phyloP scores from a whole-genome alignment of 2,113 vertebrate species.

The Bufo bufo region DNA sequence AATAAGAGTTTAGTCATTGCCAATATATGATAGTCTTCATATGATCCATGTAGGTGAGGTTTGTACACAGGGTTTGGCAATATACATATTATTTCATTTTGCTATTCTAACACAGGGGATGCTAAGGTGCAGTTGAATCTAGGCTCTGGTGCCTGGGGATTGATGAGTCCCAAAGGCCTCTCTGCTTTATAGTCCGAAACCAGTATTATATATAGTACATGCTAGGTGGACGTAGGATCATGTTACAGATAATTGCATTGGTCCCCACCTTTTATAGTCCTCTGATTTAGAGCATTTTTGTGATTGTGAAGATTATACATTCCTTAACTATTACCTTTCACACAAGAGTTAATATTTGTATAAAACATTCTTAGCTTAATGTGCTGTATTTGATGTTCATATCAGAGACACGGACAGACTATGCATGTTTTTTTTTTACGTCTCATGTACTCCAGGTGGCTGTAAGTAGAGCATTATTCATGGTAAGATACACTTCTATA shows the following conservation, averaged over 20 bases:
- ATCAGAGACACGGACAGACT: neutral
- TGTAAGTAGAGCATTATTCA: constrained; percentile 50
- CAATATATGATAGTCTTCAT: neutral
- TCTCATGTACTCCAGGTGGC: constrained; percentile 34
- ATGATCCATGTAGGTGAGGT: no score
- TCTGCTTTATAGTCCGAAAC: neutral
- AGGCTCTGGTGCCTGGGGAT: neutral
- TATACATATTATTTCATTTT: no score
- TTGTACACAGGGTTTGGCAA: no score
- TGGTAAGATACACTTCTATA: constrained; percentile 45
- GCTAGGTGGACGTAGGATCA: neutral
- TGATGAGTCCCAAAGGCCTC: neutral
- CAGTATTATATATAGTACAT: neutral
- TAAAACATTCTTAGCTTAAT: neutral
- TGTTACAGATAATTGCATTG: neutral
- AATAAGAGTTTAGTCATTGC: neutral
- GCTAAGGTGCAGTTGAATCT: neutral
- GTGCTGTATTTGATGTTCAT: neutral
- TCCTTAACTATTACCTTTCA: neutral
- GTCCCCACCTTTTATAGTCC: neutral
- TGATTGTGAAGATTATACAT: neutral
- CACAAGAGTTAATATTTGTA: neutral
- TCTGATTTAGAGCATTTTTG: neutral
- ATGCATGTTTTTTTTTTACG: neutral
- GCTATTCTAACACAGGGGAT: no score